A percentile compares a stretch with the other conserved stretches of the same genome.
Conservation (phyloP, 2,888 invertebrate genomes). For the Cantharis rustica region DNA sequence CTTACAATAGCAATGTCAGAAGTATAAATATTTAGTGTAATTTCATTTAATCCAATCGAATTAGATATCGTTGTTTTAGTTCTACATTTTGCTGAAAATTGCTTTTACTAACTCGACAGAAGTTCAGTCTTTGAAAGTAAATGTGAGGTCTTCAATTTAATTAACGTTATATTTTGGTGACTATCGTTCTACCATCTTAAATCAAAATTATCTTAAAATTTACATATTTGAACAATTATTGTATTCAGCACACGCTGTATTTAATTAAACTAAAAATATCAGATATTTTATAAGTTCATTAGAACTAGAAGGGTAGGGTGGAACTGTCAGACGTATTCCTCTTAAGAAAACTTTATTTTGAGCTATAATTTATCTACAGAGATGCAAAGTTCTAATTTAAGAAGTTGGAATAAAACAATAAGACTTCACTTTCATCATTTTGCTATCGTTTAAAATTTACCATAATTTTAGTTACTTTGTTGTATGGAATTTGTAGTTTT, state of each 20-base stretch:
- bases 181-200: not conserved
- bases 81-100: not conserved
- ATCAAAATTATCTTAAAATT: not conserved
- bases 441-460: no score
- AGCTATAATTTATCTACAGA: not conserved
- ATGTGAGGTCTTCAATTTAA: not conserved
- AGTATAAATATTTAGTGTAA: not conserved
- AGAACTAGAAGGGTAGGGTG: not conserved
- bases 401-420: no score
- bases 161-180: not conserved
- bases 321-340: not conserved
- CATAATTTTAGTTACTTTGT: no score
- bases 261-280: not conserved
- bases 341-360: not conserved
- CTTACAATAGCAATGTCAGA: not conserved
- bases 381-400: not conserved
- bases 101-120: not conserved
- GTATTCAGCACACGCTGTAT: not conserved
- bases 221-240: not conserved
- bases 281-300: not conserved
- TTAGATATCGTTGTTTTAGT: not conserved
- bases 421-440: no score
- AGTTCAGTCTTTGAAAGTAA: not conserved
- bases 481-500: no score
- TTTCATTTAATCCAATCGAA: not conserved